Conservation (phyloP, 1,140 invertebrate genomes). For the Drosophila dunni region DNA sequence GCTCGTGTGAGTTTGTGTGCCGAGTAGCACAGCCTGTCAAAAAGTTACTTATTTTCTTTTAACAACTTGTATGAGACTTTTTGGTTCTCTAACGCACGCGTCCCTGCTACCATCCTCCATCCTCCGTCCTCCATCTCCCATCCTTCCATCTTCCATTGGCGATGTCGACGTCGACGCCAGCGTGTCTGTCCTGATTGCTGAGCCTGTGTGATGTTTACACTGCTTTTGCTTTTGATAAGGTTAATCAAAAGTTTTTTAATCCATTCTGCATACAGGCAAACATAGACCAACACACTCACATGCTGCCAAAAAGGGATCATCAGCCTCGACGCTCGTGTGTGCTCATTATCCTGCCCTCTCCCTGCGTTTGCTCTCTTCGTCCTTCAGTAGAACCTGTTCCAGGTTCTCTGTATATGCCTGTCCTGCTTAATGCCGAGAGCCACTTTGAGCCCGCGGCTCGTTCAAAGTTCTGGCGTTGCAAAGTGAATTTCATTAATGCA, state of each 20-base stretch:
- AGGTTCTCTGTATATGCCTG: background rate
- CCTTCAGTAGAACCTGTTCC: too few species aligned
- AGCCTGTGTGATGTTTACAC: slow-evolving; percentile 74
- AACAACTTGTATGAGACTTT: slow-evolving; percentile 81
- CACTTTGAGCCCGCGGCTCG: slow-evolving; percentile 67
- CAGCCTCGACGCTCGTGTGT: slow-evolving; percentile 62
- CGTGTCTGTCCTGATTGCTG: slow-evolving; percentile 56
- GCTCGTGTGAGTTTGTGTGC: slow-evolving; percentile 53
- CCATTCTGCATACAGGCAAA: slow-evolving; percentile 81
- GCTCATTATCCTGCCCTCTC: slow-evolving; percentile 71
- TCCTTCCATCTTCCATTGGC: too few species aligned
- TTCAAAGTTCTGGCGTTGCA: slow-evolving; percentile 67
- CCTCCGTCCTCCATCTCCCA: slow-evolving; percentile 2
- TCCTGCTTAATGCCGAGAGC: slow-evolving; percentile 15
- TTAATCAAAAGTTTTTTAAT: slow-evolving; percentile 84
- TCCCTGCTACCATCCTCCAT: slow-evolving; percentile 8
- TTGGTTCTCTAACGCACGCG: slow-evolving; percentile 30
- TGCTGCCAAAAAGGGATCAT: slow-evolving; percentile 45
- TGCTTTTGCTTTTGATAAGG: slow-evolving; percentile 83
- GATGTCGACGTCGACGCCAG: background rate
- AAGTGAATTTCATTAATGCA: slow-evolving; percentile 82
- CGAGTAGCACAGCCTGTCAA: slow-evolving; percentile 67
- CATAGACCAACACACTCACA: slow-evolving; percentile 59
- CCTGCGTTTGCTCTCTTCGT: background rate
- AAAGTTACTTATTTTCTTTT: slow-evolving; percentile 83